A percentile compares a stretch with the other conserved stretches of the same genome.
Conservation (phyloP, 2,113 vertebrate species). For the Pterophyllum scalare region DNA sequence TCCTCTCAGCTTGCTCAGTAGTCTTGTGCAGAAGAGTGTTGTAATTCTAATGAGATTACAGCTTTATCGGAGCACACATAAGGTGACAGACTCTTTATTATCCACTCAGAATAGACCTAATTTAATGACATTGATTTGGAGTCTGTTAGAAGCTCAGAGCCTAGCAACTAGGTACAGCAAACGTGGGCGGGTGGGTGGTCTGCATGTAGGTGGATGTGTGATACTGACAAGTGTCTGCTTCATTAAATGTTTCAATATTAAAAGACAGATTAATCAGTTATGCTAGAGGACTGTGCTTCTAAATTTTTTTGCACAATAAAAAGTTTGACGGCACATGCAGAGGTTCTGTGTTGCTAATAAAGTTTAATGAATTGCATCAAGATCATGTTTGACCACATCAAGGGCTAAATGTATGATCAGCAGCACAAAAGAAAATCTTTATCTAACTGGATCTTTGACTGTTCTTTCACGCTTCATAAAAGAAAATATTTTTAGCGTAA, state of each 20-base stretch:
- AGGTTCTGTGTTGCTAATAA: background rate
- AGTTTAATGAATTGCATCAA: background rate
- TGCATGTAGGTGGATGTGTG: conserved; percentile 23
- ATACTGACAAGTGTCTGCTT: conserved; percentile 38
- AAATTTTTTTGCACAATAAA: background rate
- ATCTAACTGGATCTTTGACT: too few species aligned
- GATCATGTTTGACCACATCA: background rate
- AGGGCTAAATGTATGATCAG: background rate
- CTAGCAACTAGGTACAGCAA: conserved; percentile 24
- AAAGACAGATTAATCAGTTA: conserved; percentile 26
- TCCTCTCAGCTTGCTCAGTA: conserved; percentile 3
- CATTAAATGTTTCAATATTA: conserved; percentile 46
- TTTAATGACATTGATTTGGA: conserved; percentile 64
- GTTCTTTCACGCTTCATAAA: background rate
- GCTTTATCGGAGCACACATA: conserved; percentile 47
- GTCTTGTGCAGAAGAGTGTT: conserved; percentile 13
- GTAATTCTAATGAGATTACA: conserved; percentile 59
- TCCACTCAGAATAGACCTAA: conserved; percentile 54
- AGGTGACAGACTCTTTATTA: conserved; percentile 63
- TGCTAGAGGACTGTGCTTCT: background rate
- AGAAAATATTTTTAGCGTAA: background rate
- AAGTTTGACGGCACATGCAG: background rate
- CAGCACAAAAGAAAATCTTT: background rate
- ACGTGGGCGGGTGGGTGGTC: conserved; percentile 21
- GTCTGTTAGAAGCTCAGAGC: conserved; percentile 40